A percentile compares a stretch with the other conserved stretches of the same genome.
Evolutionary conservation across 1,140 invertebrate species (phyloP).

Genomic region (Bombus waltoni): DNA sequence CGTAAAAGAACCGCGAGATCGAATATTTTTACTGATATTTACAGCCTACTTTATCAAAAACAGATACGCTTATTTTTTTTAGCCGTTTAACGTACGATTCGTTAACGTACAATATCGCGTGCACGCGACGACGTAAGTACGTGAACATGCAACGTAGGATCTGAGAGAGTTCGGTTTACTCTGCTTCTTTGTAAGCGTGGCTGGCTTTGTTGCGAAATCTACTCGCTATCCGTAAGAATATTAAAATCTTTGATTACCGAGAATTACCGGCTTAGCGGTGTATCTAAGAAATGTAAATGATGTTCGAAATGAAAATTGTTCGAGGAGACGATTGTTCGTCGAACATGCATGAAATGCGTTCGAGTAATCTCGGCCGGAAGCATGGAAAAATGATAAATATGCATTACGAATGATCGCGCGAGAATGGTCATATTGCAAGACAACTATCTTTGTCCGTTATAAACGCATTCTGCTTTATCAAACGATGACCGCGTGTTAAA

Average conservation of each 20-base stretch:
- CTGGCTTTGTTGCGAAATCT: background rate
- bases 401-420: conserved; percentile 11
- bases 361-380: conserved; percentile 32
- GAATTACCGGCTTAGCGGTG: background rate
- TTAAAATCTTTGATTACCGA: background rate
- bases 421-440: background rate
- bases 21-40: too few relatives aligned
- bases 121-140: background rate
- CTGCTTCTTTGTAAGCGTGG: background rate
- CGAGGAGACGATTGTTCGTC: background rate
- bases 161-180: background rate
- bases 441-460: too few relatives aligned
- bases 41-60: too few relatives aligned
- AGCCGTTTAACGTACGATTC: background rate
- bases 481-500: background rate
- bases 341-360: background rate
- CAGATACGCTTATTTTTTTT: too few relatives aligned
- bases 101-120: background rate
- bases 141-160: background rate
- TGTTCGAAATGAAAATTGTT: background rate
- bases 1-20: too few relatives aligned
- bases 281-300: background rate
- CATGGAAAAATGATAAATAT: conserved; percentile 30
- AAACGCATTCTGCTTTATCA: background rate
- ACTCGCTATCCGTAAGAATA: background rate